A percentile compares a stretch with the other conserved stretches of the same genome.
phyloP scores from a whole-genome alignment of 2,888 invertebrate species.

The Calameuta pallipes region DNA sequence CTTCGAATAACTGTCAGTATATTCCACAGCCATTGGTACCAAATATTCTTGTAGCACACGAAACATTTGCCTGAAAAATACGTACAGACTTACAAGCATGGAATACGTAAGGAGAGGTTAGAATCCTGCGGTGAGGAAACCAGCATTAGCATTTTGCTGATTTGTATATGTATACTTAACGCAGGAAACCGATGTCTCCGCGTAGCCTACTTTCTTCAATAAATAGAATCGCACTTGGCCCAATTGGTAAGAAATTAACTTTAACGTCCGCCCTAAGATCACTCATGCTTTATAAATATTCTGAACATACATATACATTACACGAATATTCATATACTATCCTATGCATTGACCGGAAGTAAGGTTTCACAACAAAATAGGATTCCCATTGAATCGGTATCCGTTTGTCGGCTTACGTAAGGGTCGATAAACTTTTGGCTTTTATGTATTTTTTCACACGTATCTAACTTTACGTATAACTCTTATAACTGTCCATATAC shows the following conservation, averaged over 20 bases:
- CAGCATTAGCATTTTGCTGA: background rate
- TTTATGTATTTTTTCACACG: background rate
- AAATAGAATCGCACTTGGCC: conserved; percentile 35
- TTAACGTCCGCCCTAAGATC: background rate
- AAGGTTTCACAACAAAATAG: background rate
- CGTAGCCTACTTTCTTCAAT: conserved; percentile 42
- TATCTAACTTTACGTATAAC: background rate
- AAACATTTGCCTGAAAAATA: background rate
- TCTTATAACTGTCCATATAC: background rate
- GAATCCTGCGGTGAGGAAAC: background rate
- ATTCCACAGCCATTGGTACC: background rate
- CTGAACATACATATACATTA: background rate
- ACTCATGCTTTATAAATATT: background rate
- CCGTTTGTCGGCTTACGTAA: background rate
- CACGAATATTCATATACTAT: background rate
- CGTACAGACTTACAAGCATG: background rate
- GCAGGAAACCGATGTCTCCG: conserved; percentile 16
- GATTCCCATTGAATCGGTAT: background rate
- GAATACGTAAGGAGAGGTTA: background rate
- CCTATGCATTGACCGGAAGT: background rate
- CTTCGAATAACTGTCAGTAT: background rate
- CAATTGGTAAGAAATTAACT: background rate
- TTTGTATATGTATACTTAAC: background rate
- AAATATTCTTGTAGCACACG: background rate
- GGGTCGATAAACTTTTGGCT: background rate